Evolutionary conservation across 2,888 invertebrate species (phyloP).

Genomic region (Agonum fuliginosum): DNA sequence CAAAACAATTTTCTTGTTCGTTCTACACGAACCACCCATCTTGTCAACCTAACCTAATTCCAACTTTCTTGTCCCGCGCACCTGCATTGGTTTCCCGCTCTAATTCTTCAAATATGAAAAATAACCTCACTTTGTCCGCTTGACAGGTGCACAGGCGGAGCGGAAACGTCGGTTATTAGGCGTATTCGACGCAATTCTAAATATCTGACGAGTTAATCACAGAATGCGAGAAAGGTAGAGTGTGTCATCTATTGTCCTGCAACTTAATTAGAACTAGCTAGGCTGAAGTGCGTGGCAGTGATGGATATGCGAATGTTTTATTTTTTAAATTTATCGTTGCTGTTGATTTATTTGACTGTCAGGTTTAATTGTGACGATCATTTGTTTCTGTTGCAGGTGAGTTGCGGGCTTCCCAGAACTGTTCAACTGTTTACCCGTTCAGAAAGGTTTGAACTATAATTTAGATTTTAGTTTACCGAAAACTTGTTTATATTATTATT

Average conservation of each 20-base stretch:
- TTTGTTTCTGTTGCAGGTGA: constrained; percentile 57
- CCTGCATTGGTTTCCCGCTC: constrained; percentile 25
- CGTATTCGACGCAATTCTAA: constrained; percentile 32
- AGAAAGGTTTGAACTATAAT: too few relatives aligned
- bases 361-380: constrained; percentile 49
- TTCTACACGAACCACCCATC: constrained; percentile 28
- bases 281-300: too few relatives aligned
- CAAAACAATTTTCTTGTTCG: constrained; percentile 22
- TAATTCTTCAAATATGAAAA: constrained; percentile 49
- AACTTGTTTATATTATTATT: too few relatives aligned
- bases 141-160: constrained; percentile 29
- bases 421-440: neutral
- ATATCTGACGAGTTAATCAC: constrained; percentile 54
- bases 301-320: constrained; percentile 38
- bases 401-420: neutral
- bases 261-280: constrained; percentile 32
- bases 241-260: constrained; percentile 28
- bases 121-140: constrained; percentile 47
- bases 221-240: neutral
- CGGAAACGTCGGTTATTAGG: constrained; percentile 47
- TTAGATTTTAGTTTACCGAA: too few relatives aligned
- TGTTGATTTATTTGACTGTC: constrained; percentile 49
- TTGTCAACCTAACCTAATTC: too few relatives aligned
- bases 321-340: constrained; percentile 40
- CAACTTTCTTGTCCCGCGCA: neutral